Evolutionary conservation across 2,888 invertebrate genomes (phyloP).

Genomic region (Netelia melanura): DNA sequence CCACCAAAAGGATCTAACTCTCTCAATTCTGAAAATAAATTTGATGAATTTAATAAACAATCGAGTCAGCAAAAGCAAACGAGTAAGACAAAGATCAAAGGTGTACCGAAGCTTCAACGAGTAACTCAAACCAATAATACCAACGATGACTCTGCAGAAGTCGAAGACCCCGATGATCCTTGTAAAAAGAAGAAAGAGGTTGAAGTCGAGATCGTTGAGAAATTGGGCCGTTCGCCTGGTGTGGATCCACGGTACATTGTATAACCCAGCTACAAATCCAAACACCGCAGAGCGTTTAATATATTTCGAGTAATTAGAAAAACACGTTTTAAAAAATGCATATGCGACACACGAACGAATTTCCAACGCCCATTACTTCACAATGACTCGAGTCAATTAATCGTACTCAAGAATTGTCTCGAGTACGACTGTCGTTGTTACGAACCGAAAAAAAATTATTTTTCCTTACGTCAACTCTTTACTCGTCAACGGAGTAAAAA

Average conservation of each 20-base stretch:
- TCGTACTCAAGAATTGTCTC: no score
- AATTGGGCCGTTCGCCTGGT: constrained; percentile 64
- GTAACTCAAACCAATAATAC: constrained; percentile 12
- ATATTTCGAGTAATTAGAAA: no score
- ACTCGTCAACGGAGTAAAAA: no score
- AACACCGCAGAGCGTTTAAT: no score
- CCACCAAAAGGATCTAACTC: constrained; percentile 1
- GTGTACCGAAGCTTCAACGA: constrained; percentile 17
- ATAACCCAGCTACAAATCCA: not conserved
- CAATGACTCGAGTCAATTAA: no score
- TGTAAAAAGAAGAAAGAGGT: constrained; percentile 67
- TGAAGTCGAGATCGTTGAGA: constrained; percentile 21
- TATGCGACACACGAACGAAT: no score
- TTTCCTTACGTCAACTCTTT: no score
- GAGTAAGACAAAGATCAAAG: constrained; percentile 45
- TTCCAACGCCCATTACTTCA: no score
- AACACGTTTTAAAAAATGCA: no score
- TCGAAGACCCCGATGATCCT: constrained; percentile 74
- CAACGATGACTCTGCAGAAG: constrained; percentile 6
- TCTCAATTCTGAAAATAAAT: not conserved
- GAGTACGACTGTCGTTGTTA: no score
- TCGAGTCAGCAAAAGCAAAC: constrained; percentile 29
- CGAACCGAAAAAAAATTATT: no score
- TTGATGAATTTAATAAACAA: not conserved
- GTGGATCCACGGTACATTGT: constrained; percentile 74